Conservation (phyloP, 2,888 invertebrate genomes). For the Vanessa cardui region DNA sequence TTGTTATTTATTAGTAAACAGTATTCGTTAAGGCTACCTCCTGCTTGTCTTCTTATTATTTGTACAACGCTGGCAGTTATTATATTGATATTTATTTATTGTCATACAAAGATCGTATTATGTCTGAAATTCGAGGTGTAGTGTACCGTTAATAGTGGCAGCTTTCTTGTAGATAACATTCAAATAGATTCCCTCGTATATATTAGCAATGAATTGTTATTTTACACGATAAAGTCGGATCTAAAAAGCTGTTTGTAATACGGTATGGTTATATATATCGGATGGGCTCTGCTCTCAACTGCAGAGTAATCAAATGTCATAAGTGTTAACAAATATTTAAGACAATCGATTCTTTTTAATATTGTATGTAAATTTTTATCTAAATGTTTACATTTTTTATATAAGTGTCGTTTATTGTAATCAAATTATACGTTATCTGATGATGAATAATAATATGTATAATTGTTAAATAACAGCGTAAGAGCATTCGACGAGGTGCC, state of each 20-base stretch:
- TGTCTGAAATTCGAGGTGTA: too few relatives aligned
- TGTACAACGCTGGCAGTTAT: not conserved
- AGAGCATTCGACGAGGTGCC: slow-evolving; percentile 15
- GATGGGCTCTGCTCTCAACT: too few relatives aligned
- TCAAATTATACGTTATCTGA: not conserved
- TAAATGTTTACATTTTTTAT: not conserved
- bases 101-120: too few relatives aligned
- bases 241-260: too few relatives aligned
- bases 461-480: slow-evolving; percentile 8
- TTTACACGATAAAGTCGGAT: not conserved
- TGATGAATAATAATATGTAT: not conserved
- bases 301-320: not conserved
- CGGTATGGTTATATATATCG: too few relatives aligned
- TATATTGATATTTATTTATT: not conserved
- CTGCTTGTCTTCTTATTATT: not conserved
- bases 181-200: too few relatives aligned
- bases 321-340: not conserved
- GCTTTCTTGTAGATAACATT: not conserved
- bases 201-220: not conserved
- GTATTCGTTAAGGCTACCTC: not conserved
- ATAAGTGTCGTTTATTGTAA: slow-evolving; percentile 4
- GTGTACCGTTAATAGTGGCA: not conserved
- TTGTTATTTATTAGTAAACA: not conserved
- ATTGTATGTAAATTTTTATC: not conserved
- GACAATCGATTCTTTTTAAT: not conserved